A percentile compares a stretch with the other conserved stretches of the same genome.
Evolutionary conservation across 2,113 vertebrate species (phyloP).

Genomic region (Pardalotus punctatus): DNA sequence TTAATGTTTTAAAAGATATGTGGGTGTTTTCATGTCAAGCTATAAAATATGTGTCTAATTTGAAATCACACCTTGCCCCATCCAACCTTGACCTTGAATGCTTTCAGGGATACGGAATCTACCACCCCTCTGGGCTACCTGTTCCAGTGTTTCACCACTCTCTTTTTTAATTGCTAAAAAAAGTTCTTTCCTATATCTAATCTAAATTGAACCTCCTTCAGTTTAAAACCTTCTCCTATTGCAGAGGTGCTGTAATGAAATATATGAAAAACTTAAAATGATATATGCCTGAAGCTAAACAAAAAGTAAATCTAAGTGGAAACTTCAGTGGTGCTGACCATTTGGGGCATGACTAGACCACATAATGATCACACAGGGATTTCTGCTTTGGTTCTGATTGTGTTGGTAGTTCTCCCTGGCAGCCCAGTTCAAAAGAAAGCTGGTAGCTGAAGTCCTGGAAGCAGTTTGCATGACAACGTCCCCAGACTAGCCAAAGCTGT

Average conservation of each 20-base stretch:
- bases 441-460: neutral
- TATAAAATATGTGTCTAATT: neutral
- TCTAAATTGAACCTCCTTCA: neutral
- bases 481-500: neutral
- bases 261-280: neutral
- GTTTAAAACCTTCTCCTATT: neutral
- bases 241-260: neutral
- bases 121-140: neutral
- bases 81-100: neutral
- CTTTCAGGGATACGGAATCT: neutral
- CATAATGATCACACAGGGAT: accelerated
- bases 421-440: neutral
- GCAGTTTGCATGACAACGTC: neutral
- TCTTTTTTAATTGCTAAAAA: neutral
- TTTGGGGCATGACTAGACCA: neutral
- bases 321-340: neutral
- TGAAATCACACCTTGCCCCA: neutral
- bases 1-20: neutral
- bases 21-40: neutral
- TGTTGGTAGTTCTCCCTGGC: neutral
- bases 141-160: neutral
- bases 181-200: neutral
- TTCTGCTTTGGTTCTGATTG: neutral
- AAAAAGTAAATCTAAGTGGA: neutral
- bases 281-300: neutral